phyloP scores from a whole-genome alignment of 2,888 invertebrate species.

The Papilio demoleus region DNA sequence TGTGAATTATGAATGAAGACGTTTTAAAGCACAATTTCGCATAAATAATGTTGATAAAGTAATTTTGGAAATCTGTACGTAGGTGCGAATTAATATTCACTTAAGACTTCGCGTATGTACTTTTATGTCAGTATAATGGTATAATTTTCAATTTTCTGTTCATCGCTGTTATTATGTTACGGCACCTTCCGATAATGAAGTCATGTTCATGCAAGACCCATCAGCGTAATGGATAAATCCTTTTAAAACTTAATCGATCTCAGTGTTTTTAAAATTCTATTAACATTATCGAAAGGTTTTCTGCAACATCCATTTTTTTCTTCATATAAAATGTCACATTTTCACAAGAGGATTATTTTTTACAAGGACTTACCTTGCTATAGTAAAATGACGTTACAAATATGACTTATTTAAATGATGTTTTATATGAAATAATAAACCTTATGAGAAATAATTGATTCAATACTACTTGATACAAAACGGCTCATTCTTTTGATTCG shows the following conservation, averaged over 20 bases:
- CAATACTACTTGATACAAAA: no score
- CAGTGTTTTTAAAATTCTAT: slow-evolving; percentile 47
- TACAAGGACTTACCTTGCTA: no score
- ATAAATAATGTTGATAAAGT: slow-evolving; percentile 39
- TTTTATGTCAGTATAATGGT: slow-evolving; percentile 31
- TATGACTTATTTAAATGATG: neutral
- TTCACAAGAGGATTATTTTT: no score
- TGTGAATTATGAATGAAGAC: slow-evolving; percentile 40
- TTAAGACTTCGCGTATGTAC: slow-evolving; percentile 19
- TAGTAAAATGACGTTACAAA: no score
- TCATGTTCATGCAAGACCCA: slow-evolving; percentile 64
- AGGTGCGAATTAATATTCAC: slow-evolving; percentile 39
- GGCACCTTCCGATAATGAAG: slow-evolving; percentile 66
- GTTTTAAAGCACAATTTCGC: slow-evolving; percentile 36
- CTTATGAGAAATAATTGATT: no score
- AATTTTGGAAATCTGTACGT: slow-evolving; percentile 38
- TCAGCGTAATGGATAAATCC: slow-evolving; percentile 76
- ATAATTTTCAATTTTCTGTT: slow-evolving; percentile 44
- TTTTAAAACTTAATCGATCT: slow-evolving; percentile 77
- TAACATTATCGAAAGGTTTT: neutral
- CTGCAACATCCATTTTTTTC: neutral
- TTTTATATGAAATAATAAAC: no score
- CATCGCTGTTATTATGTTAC: slow-evolving; percentile 47
- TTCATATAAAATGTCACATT: neutral
- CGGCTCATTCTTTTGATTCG: no score